phyloP scores from a whole-genome alignment of 2,888 invertebrate species.

The Anthrax anthrax region DNA sequence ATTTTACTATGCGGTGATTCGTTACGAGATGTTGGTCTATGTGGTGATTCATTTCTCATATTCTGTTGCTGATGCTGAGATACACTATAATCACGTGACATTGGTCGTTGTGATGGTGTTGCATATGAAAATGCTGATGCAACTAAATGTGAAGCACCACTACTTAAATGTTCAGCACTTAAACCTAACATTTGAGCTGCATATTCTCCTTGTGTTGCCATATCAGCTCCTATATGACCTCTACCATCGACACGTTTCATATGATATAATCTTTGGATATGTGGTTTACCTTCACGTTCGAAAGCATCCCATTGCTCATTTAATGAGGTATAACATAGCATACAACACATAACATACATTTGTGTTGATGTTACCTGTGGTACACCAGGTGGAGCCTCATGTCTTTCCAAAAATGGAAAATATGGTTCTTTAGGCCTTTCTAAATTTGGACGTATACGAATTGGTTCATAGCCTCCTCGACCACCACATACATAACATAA shows the following conservation, averaged over 20 bases:
- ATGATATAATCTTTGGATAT: constrained; percentile 80
- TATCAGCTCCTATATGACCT: constrained; percentile 77
- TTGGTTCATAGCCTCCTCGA: constrained; percentile 45
- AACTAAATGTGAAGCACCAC: constrained; percentile 8
- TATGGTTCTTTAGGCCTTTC: constrained; percentile 63
- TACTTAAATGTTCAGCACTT: constrained; percentile 40
- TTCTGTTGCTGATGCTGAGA: constrained; percentile 9
- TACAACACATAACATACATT: constrained; percentile 56
- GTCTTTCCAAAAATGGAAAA: constrained; percentile 83
- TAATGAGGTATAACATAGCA: constrained; percentile 72
- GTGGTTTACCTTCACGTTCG: constrained; percentile 72
- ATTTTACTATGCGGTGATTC: constrained; percentile 21
- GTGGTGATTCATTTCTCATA: constrained; percentile 20
- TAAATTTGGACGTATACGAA: constrained; percentile 51
- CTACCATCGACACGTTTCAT: constrained; percentile 83
- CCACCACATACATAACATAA: constrained; percentile 63
- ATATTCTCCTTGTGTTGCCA: constrained; percentile 82
- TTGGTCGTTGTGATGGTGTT: constrained; percentile 15
- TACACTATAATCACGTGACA: constrained; percentile 18
- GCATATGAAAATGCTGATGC: constrained; percentile 10
- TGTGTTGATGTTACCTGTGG: constrained; percentile 31
- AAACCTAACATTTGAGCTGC: constrained; percentile 77
- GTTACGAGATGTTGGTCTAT: constrained; percentile 25
- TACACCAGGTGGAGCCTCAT: constrained; percentile 66
- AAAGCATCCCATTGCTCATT: constrained; percentile 86